Evolutionary conservation across 2,113 vertebrate genomes (phyloP).

Genomic region (Lepisosteus oculatus): DNA sequence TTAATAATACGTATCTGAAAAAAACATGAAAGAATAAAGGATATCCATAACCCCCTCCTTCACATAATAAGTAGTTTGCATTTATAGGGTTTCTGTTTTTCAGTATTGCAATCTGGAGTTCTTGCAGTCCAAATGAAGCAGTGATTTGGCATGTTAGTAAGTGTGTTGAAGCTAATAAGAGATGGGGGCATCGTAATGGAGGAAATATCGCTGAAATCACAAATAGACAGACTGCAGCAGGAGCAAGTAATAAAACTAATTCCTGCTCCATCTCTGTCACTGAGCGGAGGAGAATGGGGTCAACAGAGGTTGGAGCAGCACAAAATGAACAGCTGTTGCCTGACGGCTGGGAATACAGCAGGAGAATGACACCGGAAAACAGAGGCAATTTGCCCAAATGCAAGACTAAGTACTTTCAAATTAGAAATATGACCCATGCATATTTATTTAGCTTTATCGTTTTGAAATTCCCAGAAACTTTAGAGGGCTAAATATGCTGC

Average conservation of each 20-base stretch:
- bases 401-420: slow-evolving; percentile 69
- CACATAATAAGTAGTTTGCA: slow-evolving; percentile 12
- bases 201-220: slow-evolving; percentile 98
- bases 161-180: slow-evolving; percentile 96
- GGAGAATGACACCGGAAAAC: slow-evolving; percentile 42
- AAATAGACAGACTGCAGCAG: slow-evolving; percentile 81
- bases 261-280: slow-evolving; percentile 84
- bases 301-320: slow-evolving; percentile 84
- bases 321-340: slow-evolving; percentile 88
- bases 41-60: slow-evolving; percentile 21
- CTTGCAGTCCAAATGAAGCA: slow-evolving; percentile 81
- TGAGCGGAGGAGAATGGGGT: slow-evolving; percentile 88
- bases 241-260: slow-evolving; percentile 95
- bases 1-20: not conserved
- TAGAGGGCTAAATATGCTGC: slow-evolving; percentile 43
- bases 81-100: slow-evolving; percentile 13
- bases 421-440: slow-evolving; percentile 67
- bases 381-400: slow-evolving; percentile 43
- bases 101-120: slow-evolving; percentile 66
- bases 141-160: slow-evolving; percentile 99
- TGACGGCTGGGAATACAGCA: slow-evolving; percentile 68
- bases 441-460: slow-evolving; percentile 58
- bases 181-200: slow-evolving; percentile 95
- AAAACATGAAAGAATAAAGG: slow-evolving; percentile 6
- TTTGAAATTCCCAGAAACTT: slow-evolving; percentile 44